Percentiles rank a stretch among this genome's conserved stretches.
phyloP scores from a whole-genome alignment of 2,797 vertebrate genomes.

The Rhynchonycteris naso region DNA sequence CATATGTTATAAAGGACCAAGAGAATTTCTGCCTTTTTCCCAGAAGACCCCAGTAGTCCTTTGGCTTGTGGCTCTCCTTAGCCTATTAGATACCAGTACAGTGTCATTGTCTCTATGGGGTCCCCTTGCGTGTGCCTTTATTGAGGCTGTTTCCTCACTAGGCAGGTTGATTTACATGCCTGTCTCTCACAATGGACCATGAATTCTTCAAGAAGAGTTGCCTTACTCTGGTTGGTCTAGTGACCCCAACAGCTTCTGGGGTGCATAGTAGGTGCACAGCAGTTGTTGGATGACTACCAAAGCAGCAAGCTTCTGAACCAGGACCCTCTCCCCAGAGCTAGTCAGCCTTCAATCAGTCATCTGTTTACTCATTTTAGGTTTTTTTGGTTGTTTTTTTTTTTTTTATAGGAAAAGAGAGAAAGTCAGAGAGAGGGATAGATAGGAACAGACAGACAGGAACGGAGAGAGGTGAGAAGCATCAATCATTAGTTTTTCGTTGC shows the following conservation, averaged over 20 bases:
- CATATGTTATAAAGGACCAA: not conserved
- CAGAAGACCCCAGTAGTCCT: not conserved
- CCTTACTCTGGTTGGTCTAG: not conserved
- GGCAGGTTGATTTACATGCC: not conserved
- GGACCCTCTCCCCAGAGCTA: not conserved
- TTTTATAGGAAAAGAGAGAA: too few relatives aligned
- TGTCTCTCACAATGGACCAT: not conserved
- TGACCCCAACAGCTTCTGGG: not conserved
- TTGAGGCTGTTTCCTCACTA: not conserved
- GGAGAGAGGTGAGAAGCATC: too few relatives aligned
- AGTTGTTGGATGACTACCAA: not conserved
- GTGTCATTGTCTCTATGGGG: not conserved
- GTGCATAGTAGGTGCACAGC: not conserved
- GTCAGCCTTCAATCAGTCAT: not conserved
- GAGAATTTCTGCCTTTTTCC: not conserved
- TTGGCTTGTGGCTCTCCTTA: not conserved
- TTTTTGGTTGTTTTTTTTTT: too few relatives aligned
- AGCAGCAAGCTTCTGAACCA: not conserved
- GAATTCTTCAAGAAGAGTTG: not conserved
- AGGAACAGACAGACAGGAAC: too few relatives aligned
- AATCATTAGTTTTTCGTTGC: too few relatives aligned
- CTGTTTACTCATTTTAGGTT: not conserved
- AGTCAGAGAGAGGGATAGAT: too few relatives aligned
- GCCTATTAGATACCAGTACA: not conserved
- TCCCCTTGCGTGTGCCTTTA: not conserved